phyloP scores from a whole-genome alignment of 2,888 invertebrate genomes.

The Eupeodes luniger region DNA sequence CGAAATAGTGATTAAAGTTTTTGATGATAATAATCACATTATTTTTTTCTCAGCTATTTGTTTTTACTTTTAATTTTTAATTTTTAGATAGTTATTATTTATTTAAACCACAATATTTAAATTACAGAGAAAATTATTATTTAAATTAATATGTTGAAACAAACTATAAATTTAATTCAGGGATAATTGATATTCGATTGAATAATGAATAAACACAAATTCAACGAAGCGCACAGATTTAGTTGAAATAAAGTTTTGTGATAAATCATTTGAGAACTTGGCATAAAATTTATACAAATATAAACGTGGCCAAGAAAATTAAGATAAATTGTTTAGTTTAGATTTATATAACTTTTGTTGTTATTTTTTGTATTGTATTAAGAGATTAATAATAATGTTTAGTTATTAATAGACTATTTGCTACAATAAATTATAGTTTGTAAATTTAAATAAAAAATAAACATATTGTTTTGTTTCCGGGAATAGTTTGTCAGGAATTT shows the following conservation, averaged over 20 bases:
- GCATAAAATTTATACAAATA: too few species aligned
- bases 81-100: conserved; percentile 37
- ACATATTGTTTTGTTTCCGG: too few species aligned
- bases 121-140: conserved; percentile 45
- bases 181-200: conserved; percentile 63
- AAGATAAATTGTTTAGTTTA: conserved; percentile 8
- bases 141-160: conserved; percentile 50
- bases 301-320: not conserved
- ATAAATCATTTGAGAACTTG: conserved; percentile 41
- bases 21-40: not conserved
- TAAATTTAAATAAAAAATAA: too few species aligned
- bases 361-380: not conserved
- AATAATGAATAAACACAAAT: conserved; percentile 14
- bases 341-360: not conserved
- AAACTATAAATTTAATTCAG: conserved; percentile 6
- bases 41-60: not conserved
- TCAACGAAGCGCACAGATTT: conserved; percentile 28
- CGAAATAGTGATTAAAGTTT: conserved; percentile 17
- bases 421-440: not conserved
- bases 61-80: not conserved
- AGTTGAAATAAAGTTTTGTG: conserved; percentile 32
- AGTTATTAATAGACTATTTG: not conserved
- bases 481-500: too few species aligned
- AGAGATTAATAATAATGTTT: not conserved
- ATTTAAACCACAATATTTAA: conserved; percentile 45